phyloP scores from a whole-genome alignment of 23 tunicate genomes.

The Ascidia mentula region DNA sequence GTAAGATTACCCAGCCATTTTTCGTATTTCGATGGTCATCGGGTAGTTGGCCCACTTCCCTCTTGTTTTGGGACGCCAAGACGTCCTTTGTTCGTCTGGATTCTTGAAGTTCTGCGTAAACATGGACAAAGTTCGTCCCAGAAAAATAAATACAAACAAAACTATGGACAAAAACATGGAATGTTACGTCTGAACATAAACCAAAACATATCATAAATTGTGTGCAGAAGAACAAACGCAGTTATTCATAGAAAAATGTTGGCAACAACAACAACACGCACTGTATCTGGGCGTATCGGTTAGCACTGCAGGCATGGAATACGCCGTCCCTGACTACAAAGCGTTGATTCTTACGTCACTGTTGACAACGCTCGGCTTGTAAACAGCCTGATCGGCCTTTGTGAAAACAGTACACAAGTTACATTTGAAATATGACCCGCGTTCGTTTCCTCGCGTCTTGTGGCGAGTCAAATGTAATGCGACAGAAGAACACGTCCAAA shows the following conservation, averaged over 20 bases:
- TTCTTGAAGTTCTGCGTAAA: constrained; percentile 38
- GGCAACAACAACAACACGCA: no score
- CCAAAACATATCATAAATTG: no score
- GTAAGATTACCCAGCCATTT: constrained; percentile 45
- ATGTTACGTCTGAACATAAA: no score
- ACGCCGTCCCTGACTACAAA: no score
- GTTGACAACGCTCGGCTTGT: constrained; percentile 4
- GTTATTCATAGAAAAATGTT: no score
- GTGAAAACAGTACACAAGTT: not conserved
- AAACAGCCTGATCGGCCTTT: not conserved
- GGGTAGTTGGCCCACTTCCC: constrained; percentile 91
- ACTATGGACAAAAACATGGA: no score
- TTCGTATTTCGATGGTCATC: constrained; percentile 70
- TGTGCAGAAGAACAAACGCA: no score
- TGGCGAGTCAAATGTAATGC: not conserved
- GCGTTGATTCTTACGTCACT: no score
- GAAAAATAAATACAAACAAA: no score
- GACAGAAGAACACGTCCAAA: not conserved
- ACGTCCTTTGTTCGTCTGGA: constrained; percentile 23
- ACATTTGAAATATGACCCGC: not conserved
- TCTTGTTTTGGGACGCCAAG: constrained; percentile 9
- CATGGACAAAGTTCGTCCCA: no score
- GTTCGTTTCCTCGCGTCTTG: not conserved
- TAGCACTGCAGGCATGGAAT: no score
- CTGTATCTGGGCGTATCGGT: no score